Base-by-base conservation (phyloP, 2,113 vertebrate species). In the Corythornis cristatus region DNA sequence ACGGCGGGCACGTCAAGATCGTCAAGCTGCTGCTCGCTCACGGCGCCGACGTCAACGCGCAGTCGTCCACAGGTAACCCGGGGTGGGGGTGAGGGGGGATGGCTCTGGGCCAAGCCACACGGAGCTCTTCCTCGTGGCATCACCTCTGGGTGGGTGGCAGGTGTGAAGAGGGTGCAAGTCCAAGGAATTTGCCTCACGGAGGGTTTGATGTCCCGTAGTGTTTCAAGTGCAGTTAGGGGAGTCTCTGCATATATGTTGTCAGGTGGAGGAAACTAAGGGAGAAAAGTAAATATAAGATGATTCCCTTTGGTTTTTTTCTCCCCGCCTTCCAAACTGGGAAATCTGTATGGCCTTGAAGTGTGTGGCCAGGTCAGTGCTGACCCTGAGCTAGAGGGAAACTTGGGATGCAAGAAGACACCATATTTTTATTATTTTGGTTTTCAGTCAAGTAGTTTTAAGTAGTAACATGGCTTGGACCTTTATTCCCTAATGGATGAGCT, bases 21-120 rank as follows among this genome's bases (percentile, higher is more conserved):
- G 99, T 99, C 94, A 99, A 99, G 96, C 97, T 99, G 97, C 99
- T 99, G 95, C 98, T 99, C 91, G 99, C 99, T 96, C 99, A 99
- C 19, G 99, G 99, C 91, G 99, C 99, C 53, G 99, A 99, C 84
- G 99, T 99, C 81, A 99, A 99, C 12, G 99, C 99, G 79, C 99
- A 99, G 95, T 99, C 99, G 65, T 99, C 99, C 86, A 99, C 99
- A 97, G 99, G 99, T 99, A 37, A 37, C 37, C 37, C 37, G 37
- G 37, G 37, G 37, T 37, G 37, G 37, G 37, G 37, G 37, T 37
- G 37, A 37, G 37, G 37, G 37, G 37, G 37, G 37, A 37, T 6
- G 45, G 15, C 56, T 40, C 13, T 82, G 20, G 13, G 90, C 26
- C 25, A 29, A 35, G 61, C 21, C 13, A 13, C 0, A 2, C 53